Base-by-base conservation (phyloP, 2,888 invertebrate species). In the Latrodectus hesperus region DNA sequence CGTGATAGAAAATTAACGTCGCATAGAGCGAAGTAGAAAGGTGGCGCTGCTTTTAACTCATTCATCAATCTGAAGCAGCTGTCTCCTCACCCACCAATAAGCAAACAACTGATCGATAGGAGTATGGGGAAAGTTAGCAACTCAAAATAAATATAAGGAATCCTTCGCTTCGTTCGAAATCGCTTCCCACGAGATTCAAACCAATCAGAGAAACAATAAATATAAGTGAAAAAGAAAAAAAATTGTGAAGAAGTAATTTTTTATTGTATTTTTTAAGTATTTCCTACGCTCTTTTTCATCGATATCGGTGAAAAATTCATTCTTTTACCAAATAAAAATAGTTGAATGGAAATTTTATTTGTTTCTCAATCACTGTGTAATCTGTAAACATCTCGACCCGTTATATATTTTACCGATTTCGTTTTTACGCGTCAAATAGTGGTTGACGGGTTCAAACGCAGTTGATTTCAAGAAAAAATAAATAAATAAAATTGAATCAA, bases 21-120 rank as follows among this genome's bases (percentile, higher is more conserved):
- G 74, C 71, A 16, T 11, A 49, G 72, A 52, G 53, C 53, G 67
- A n/a, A 73, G 77, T 64, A 77, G 75, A 75, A 78, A 78, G 84
- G 84, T 84, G 84, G 84, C 84, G 78, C 72, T 78, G 84, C 77
- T 84, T 84, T 84, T 84, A 84, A 84, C 84, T 84, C 84, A 84
- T 84, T 84, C 84, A 84, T 84, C 84, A 84, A 84, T 84, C 84
- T 84, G 67, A 65, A 78, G 84, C 84, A 84, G 84, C 84, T 84
- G 84, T 84, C 84, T 78, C 84, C 77, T 84, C 76, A 84, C 84
- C 77, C 84, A 84, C 84, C 84, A 84, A 84, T 78, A 84, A 84
- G 84, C 84, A 84, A 84, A 84, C 84, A 84, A 84, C 84, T 78
- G 78, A 84, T 84, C 84, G 77, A 84, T 84, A 84, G 71, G 53